Conservation (phyloP, 2,797 vertebrate species). For the Vireo griseus region DNA sequence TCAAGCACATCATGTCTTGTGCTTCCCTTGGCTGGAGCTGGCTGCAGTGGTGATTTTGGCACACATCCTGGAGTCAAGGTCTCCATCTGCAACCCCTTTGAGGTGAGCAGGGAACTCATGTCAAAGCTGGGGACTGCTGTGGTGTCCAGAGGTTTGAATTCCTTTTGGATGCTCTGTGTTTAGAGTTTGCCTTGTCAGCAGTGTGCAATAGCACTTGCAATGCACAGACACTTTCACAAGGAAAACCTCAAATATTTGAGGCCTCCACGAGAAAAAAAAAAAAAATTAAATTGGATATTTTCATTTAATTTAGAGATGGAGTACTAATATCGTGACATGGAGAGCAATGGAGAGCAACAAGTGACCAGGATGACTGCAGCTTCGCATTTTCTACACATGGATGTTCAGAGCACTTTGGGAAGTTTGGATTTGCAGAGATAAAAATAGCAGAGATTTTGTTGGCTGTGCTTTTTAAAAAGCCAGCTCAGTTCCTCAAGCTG, state of each 20-base stretch:
- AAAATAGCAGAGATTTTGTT: not conserved
- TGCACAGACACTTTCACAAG: accelerated
- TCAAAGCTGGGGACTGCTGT: not conserved
- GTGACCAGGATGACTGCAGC: not conserved
- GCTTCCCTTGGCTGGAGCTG: not conserved
- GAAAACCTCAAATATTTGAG: not conserved
- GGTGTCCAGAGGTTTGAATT: not conserved
- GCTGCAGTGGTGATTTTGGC: not conserved
- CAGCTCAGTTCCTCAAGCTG: not conserved
- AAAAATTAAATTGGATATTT: not conserved
- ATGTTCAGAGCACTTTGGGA: not conserved
- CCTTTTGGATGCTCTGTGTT: not conserved
- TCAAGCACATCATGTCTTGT: accelerated
- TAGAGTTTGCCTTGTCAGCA: not conserved
- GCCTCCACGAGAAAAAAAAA: not conserved
- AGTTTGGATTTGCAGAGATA: not conserved
- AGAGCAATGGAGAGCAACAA: accelerated
- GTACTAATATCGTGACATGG: not conserved
- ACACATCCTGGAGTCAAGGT: accelerated
- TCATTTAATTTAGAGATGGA: not conserved
- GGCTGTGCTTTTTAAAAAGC: not conserved
- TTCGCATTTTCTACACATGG: not conserved
- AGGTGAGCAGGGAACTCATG: not conserved
- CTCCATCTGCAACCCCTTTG: not conserved
- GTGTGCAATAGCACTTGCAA: not conserved